These are phyloP conservation scores for Pseudomyrmex dendroicus DNA, from an alignment of 1,140 invertebrate genomes.

Conservation along the genomic window DNA sequence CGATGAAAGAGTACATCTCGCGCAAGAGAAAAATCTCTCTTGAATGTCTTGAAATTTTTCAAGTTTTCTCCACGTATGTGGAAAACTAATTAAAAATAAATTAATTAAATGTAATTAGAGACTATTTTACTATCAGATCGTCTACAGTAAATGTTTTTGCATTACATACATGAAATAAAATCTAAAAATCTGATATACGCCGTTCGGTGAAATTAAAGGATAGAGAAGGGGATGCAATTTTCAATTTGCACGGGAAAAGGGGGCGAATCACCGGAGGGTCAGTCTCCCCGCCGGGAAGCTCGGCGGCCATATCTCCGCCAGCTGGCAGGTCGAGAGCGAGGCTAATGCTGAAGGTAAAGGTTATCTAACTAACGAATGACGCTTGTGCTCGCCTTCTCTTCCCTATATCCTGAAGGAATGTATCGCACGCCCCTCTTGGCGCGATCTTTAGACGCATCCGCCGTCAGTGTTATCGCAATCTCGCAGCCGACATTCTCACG, in stretches of 20 bases:
- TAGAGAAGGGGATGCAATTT: conserved; percentile 4
- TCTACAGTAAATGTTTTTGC: too few relatives aligned
- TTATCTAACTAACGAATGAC: conserved; percentile 55
- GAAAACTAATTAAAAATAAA: too few relatives aligned
- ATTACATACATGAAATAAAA: not conserved
- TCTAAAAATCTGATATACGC: not conserved
- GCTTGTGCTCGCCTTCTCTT: conserved; percentile 41
- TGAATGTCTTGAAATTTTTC: not conserved
- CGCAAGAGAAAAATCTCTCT: not conserved
- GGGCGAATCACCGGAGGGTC: conserved; percentile 29
- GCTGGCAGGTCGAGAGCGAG: conserved; percentile 49
- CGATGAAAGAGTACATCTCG: not conserved
- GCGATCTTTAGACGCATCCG: conserved; percentile 34
- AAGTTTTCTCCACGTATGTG: too few relatives aligned
- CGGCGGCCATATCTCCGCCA: conserved; percentile 30
- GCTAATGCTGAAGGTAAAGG: conserved; percentile 54
- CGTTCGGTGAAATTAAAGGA: conserved; percentile 1
- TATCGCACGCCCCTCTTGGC: conserved; percentile 21
- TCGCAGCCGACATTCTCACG: conserved; percentile 44
- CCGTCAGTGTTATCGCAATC: conserved; percentile 54
- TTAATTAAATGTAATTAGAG: too few relatives aligned
- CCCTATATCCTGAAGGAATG: conserved; percentile 28
- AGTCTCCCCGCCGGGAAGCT: conserved; percentile 19
- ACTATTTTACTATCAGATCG: not conserved
- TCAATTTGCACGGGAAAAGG: conserved; percentile 15